Evolutionary conservation across 2,113 vertebrate genomes (phyloP), one percentile per base, ranked within the genome.

Genomic region (Microcebus jonahi): DNA sequence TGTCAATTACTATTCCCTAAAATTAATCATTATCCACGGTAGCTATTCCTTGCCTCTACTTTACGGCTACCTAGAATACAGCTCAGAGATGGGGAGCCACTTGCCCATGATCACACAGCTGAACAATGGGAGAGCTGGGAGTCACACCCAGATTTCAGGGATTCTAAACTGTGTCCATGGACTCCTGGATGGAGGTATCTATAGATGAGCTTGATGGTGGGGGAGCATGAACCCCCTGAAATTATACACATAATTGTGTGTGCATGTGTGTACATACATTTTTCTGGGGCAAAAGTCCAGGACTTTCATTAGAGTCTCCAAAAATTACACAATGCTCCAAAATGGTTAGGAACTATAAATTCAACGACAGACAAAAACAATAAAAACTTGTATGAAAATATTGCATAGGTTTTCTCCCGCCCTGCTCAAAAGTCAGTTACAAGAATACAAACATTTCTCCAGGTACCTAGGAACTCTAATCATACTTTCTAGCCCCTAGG

Each of bases 261-360:
- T 68, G 20, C 67, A 3, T 61, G 14, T 75, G 31, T 34, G 3
- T 17, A 39, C 6, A 57, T 8, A 31, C n/a, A 27, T 18, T 88
- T 91, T 87, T 82, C 39, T 39, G 15, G 13, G 73, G 50, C 27
- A 45, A 67, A 77, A 77, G n/a, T 39, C 55, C 15, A 79, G 23
- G 25, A 55, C 18, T 83, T 84, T 57, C 29, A 25, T 87, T 65
- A 53, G 53, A 73, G 70, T 53, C 55, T 68, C 23, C 6, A 53
- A 50, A 68, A 59, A 29, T 29, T 83, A 65, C 63, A 0, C 50
- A 80, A n/a, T 45, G 11, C 29, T 21, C 53, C 57, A 39, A 83
- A 83, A 75, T 42, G n/a, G 48, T 67, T 73, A 55, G 39, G 7
- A 84, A 67, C 36, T 34, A 31, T 55, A 87, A 87, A 91, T 91